phyloP scores from a whole-genome alignment of 2,797 vertebrate species.

The Atherinosoma microstoma region DNA sequence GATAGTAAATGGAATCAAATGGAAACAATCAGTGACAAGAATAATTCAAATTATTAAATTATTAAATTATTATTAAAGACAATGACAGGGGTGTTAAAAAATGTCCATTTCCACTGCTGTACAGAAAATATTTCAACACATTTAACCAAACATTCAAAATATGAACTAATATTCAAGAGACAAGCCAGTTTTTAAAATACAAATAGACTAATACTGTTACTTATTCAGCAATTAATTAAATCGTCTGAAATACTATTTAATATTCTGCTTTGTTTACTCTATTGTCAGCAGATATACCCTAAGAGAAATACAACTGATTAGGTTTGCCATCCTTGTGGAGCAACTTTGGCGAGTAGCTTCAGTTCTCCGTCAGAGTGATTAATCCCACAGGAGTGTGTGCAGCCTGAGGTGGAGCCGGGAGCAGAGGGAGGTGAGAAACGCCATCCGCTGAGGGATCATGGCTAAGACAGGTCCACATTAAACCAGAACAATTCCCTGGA shows the following conservation, averaged over 20 bases:
- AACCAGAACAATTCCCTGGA: slow-evolving; percentile 34
- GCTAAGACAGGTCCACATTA: slow-evolving; percentile 37
- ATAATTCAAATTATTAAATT: not conserved
- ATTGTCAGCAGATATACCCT: slow-evolving; percentile 30
- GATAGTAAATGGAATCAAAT: not conserved
- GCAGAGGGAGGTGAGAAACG: slow-evolving; percentile 41
- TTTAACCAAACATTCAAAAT: not conserved
- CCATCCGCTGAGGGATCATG: slow-evolving; percentile 30
- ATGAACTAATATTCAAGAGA: not conserved
- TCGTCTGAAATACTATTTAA: slow-evolving; percentile 5
- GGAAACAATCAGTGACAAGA: not conserved
- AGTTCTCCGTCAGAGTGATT: slow-evolving; percentile 42
- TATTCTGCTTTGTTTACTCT: slow-evolving; percentile 32
- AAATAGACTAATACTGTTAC: not conserved
- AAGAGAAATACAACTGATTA: slow-evolving; percentile 59
- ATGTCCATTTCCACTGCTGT: not conserved
- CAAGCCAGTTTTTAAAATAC: not conserved
- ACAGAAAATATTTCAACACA: not conserved
- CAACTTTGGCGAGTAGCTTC: slow-evolving; percentile 35
- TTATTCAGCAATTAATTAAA: slow-evolving; percentile 8
- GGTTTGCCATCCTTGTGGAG: slow-evolving; percentile 50
- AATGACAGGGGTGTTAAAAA: not conserved
- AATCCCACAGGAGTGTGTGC: slow-evolving; percentile 50
- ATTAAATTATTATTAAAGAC: no score
- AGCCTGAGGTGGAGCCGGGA: slow-evolving; percentile 47